Base-by-base conservation (phyloP, 2,113 vertebrate species). In the Larimichthys polyactis region DNA sequence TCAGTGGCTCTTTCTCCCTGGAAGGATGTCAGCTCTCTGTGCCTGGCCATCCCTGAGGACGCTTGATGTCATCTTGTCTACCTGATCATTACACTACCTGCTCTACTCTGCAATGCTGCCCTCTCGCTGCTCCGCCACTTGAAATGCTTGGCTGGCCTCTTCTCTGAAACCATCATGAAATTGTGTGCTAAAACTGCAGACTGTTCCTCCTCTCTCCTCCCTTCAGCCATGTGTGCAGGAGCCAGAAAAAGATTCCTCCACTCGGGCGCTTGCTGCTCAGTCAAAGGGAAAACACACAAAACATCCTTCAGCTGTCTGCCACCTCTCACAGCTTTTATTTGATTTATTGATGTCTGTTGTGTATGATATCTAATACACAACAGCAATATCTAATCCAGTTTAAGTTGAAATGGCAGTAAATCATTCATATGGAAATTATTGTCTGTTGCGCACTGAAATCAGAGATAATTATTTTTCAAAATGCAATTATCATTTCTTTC, bases 141-240 rank as follows among this genome's bases (percentile, higher is more conserved):
- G 90, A 93, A 92, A 93, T 88, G 92, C 92, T 89, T 86, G 89
- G 92, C 85, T 92, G 92, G 87, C 92, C 92, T 92, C 87, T 93
- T 92, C 88, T 91, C 83, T 90, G 78, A 88, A 93, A 87, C 88
- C 90, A 90, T 90, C 87, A 76, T 67, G 87, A 92, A 91, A 90
- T 81, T 79, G 90, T 89, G 79, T 60, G 82, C 70, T 89, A 89
- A 87, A 90, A 87, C 72, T 36, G 32, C 76, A 54, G 69, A 79
- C 83, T 64, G 66, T 84, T 79, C 70, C 64, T 72, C 75, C 86
- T 73, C 86, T 86, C 83, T 76, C 83, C 81, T 89, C 71, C 72
- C 79, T 82, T 64, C 73, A 80, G 68, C 85, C 74, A 49, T 70
- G 73, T 81, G 79, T 80, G 83, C 81, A 86, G 82, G 76, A 78